Percentiles rank a stretch among this genome's conserved stretches.
These are phyloP conservation scores for Odontophorus gujanensis DNA, from an alignment of 2,113 vertebrate genomes.

Conservation along the genomic window DNA sequence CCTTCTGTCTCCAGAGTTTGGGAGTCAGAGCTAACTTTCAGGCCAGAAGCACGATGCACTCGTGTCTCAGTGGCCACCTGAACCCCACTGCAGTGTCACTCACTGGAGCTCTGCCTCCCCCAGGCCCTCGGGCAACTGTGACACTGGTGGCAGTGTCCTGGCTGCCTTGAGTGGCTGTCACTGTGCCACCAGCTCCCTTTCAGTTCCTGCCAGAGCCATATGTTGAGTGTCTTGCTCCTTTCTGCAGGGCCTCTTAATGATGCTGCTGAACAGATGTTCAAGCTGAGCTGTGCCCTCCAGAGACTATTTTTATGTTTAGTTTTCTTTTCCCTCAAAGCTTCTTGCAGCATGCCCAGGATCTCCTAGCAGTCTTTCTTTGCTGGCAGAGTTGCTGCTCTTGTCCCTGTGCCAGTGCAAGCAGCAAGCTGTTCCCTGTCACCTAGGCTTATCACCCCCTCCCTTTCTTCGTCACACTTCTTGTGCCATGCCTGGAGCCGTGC, in stretches of 20 bases:
- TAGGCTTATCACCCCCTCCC: neutral
- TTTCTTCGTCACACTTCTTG: neutral
- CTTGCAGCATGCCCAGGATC: neutral
- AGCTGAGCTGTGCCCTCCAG: slow-evolving; percentile 1
- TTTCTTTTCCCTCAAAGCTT: neutral
- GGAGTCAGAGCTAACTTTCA: neutral
- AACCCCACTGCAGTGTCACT: neutral
- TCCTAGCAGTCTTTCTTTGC: neutral
- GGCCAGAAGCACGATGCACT: neutral
- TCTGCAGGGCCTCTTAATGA: neutral
- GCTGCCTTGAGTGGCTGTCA: neutral
- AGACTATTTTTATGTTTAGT: neutral
- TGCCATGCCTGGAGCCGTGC: neutral
- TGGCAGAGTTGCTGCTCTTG: neutral
- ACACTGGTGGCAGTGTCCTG: neutral
- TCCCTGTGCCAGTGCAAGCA: neutral
- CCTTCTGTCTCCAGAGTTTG: neutral
- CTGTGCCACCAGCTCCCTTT: neutral
- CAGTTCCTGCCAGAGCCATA: neutral
- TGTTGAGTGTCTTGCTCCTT: slow-evolving; percentile 11
- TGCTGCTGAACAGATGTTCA: slow-evolving; percentile 55
- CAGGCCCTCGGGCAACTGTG: neutral
- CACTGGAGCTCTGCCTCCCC: neutral
- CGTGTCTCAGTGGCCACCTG: neutral
- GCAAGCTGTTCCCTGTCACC: neutral